These are phyloP conservation scores for Albula goreensis DNA, from an alignment of 2,113 vertebrate genomes.

Conservation along the genomic window DNA sequence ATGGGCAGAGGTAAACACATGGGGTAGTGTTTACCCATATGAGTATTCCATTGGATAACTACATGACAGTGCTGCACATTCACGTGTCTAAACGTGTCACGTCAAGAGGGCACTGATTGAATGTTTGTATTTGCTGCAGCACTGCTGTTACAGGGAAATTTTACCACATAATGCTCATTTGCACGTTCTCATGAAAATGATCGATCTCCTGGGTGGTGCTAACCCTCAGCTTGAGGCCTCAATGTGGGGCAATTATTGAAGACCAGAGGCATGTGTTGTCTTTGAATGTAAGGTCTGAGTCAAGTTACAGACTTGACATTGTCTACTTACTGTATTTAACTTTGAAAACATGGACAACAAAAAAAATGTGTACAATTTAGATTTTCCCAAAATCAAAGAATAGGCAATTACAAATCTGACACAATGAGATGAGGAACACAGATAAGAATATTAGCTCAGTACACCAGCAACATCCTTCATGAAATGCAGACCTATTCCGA, in stretches of 20 bases:
- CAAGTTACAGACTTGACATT: not conserved
- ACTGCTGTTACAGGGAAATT: not conserved
- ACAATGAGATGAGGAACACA: not conserved
- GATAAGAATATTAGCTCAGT: not conserved
- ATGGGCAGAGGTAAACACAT: slow-evolving; percentile 30
- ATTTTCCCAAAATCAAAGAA: not conserved
- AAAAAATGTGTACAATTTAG: not conserved
- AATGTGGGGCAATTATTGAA: slow-evolving; percentile 5
- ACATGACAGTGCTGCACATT: not conserved
- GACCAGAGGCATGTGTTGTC: not conserved
- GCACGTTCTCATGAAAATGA: too few species aligned
- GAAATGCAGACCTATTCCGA: not conserved
- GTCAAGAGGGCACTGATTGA: not conserved
- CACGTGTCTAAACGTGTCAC: not conserved
- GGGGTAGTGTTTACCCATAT: not conserved
- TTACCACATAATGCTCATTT: not conserved
- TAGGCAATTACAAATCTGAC: not conserved
- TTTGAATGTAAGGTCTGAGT: slow-evolving; percentile 10
- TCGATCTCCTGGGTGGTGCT: not conserved
- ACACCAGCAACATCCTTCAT: not conserved
- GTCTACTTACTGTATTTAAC: not conserved
- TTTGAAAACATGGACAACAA: not conserved
- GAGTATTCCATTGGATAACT: not conserved
- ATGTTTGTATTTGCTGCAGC: not conserved
- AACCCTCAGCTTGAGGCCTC: not conserved